A percentile compares a stretch with the other conserved stretches of the same genome.
These are phyloP conservation scores for Dendrolimus kikuchii DNA, from an alignment of 1,140 invertebrate species.

Conservation along the genomic window DNA sequence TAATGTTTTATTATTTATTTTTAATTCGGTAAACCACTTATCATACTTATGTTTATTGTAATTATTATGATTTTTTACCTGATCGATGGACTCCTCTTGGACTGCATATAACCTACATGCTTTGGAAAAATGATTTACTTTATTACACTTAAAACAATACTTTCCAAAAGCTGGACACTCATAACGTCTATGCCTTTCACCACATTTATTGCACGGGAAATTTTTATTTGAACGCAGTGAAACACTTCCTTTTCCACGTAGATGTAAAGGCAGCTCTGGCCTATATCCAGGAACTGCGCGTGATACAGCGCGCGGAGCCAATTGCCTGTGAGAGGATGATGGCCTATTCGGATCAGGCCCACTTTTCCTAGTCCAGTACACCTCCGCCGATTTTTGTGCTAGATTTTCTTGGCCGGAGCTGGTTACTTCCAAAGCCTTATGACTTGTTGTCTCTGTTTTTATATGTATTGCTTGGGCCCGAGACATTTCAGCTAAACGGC, in stretches of 20 bases:
- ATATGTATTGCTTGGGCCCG: background rate
- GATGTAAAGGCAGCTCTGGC: background rate
- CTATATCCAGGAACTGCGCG: background rate
- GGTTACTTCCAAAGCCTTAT: background rate
- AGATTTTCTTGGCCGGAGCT: background rate
- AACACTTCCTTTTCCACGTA: background rate
- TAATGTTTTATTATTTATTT: slow-evolving; percentile 5
- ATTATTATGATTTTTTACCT: slow-evolving; percentile 6
- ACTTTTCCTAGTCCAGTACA: background rate
- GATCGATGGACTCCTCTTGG: slow-evolving; percentile 7
- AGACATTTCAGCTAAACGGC: slow-evolving; percentile 1
- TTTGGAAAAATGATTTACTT: slow-evolving; percentile 11
- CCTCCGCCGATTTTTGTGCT: background rate
- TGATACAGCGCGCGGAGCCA: background rate
- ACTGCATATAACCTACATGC: slow-evolving; percentile 10
- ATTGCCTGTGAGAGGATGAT: background rate
- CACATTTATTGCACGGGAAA: slow-evolving; percentile 4
- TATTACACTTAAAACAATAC: slow-evolving; percentile 7
- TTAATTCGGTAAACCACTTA: slow-evolving; percentile 11
- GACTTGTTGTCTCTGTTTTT: background rate
- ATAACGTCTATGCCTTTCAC: background rate
- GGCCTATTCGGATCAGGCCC: no score
- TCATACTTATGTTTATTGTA: background rate
- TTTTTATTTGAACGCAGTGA: no score
- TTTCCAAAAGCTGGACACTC: slow-evolving; percentile 15